Conservation (phyloP, 2,888 invertebrate genomes). For the Sphecodes monilicornis region DNA sequence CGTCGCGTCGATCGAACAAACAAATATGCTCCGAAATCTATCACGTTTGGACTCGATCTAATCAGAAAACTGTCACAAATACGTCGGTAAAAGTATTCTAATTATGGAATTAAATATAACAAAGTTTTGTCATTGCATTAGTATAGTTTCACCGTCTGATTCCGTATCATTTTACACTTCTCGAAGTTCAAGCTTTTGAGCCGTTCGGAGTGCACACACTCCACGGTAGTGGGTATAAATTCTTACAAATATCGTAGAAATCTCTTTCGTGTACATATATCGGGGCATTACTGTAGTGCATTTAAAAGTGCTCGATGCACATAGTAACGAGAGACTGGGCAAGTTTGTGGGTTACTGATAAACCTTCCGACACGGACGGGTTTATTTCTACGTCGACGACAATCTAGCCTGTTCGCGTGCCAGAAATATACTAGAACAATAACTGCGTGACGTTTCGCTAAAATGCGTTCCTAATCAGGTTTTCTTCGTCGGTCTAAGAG, state of each 20-base stretch:
- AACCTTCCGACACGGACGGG: constrained; percentile 9
- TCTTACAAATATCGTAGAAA: background rate
- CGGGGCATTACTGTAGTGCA: background rate
- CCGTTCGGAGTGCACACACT: background rate
- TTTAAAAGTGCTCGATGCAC: background rate
- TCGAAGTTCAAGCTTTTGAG: background rate
- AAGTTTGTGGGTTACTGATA: constrained; percentile 47
- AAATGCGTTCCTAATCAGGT: constrained; percentile 55
- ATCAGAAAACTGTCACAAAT: background rate
- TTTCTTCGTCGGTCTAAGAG: constrained; percentile 43
- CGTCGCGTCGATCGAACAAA: no score
- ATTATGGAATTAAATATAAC: background rate
- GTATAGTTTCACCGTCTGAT: background rate
- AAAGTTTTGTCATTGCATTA: background rate
- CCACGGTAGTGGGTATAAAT: background rate
- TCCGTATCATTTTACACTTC: background rate
- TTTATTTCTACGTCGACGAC: constrained; percentile 25
- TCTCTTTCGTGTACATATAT: background rate
- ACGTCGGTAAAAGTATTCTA: background rate
- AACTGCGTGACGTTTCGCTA: constrained; percentile 56
- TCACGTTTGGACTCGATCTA: background rate
- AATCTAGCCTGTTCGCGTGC: constrained; percentile 39
- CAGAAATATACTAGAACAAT: constrained; percentile 40
- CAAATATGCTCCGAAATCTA: background rate
- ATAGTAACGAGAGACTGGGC: constrained; percentile 31